Evolutionary conservation across 2,888 invertebrate genomes (phyloP), one percentile per base, ranked within the genome.

Genomic region (Strigamia maritima): DNA sequence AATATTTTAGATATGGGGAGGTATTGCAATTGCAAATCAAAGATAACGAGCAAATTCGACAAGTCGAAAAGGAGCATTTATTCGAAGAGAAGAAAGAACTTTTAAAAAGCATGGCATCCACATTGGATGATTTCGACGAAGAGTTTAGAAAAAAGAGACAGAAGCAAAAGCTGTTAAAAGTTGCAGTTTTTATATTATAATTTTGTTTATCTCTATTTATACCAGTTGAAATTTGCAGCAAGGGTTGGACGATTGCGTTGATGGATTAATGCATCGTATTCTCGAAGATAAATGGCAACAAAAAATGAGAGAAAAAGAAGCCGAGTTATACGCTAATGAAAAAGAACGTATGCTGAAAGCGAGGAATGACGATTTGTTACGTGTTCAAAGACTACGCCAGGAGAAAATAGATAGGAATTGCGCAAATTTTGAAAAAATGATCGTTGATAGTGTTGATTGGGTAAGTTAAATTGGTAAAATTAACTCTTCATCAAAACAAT

Each of bases 211-310:
- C n/a, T 75, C n/a, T 75, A 19, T 35, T 35, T 19, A 19, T 7
- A 75, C 16, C 3, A 7, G 16, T 28, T 75, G 38, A 16, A 19
- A 40, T 49, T 76, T 24, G 38, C 76, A 77, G 77, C 28, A 77
- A 77, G 77, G 44, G n/a, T 49, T 77, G 24, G 77, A 77, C 14
- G 77, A 77, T 24, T 44, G 77, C n/a, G 24, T 77, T 6, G 77
- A 77, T 16, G 38, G 44, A 6, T 16, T 49, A n/a, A 44, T 77
- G 77, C 77, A 77, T 24, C 44, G 44, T 10, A 77, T 77, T 38
- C 44, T 77, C 24, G 77, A 77, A 77, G 77, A 77, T 6, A 14
- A 77, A n/a, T 77, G 77, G 77, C 77, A 44, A 16, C 44, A 77
- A n/a, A 77, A 77, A 49, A 40, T 77, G 22, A 40, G 44, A 16